Evolutionary conservation across 1,140 invertebrate species (phyloP).

Genomic region (Euwallacea similis): DNA sequence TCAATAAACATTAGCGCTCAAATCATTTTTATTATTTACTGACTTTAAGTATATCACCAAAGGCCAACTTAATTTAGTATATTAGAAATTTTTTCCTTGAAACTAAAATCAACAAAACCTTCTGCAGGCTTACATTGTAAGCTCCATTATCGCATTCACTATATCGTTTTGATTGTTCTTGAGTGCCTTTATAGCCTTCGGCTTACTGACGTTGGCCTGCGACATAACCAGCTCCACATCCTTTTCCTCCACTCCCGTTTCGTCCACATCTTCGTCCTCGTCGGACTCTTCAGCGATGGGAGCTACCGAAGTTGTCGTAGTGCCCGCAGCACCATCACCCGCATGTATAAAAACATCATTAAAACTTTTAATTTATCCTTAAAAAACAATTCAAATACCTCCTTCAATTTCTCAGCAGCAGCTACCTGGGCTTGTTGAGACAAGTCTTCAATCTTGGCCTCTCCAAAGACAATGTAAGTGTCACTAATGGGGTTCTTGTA

Average conservation of each 20-base stretch:
- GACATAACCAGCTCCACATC: conserved; percentile 98
- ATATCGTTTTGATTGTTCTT: conserved; percentile 98
- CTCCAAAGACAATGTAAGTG: conserved; percentile 99
- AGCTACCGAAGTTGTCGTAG: conserved; percentile 72
- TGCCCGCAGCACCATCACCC: conserved; percentile 68
- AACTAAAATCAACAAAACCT: too few relatives aligned
- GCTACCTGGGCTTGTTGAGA: conserved; percentile 98
- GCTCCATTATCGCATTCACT: conserved; percentile 86
- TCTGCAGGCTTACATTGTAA: conserved; percentile 54
- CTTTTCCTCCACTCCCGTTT: conserved; percentile 94
- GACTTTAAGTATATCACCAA: too few relatives aligned
- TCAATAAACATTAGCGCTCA: too few relatives aligned
- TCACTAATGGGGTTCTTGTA: conserved; percentile 99
- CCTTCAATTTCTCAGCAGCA: conserved; percentile 98
- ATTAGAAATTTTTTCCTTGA: too few relatives aligned
- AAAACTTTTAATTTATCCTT: conserved; percentile 53
- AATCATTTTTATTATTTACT: too few relatives aligned
- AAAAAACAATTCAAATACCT: conserved; percentile 50
- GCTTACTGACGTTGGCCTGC: conserved; percentile 93
- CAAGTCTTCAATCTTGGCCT: conserved; percentile 99
- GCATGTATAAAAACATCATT: conserved; percentile 52
- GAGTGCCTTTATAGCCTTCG: conserved; percentile 92
- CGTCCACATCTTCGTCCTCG: conserved; percentile 88
- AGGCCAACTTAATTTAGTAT: too few relatives aligned
- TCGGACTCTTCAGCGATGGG: conserved; percentile 88